phyloP scores from a whole-genome alignment of 2,113 vertebrate genomes.

The Bujurquina vittata region DNA sequence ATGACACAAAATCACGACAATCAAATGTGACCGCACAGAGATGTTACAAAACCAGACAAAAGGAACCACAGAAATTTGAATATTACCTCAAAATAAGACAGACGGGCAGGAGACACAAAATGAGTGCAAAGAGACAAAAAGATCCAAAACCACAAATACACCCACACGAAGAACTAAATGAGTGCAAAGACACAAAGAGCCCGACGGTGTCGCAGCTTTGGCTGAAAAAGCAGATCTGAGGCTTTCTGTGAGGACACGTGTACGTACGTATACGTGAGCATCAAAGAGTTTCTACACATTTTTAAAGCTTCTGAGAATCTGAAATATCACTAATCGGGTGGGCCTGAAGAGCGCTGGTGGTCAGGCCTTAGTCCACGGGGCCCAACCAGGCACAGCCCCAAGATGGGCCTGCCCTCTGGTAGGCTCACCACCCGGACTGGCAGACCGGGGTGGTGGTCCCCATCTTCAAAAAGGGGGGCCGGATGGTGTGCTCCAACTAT shows the following conservation, averaged over 20 bases:
- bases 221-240: background rate
- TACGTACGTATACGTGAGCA: no score
- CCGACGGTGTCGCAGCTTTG: background rate
- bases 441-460: no score
- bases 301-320: background rate
- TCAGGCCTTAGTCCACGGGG: no score
- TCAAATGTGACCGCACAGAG: background rate
- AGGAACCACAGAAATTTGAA: background rate
- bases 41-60: background rate
- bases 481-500: no score
- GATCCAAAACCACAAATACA: background rate
- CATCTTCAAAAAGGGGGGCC: no score
- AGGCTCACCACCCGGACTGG: no score
- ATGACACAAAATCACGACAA: background rate
- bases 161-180: background rate
- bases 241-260: background rate
- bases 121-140: background rate
- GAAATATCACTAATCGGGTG: background rate
- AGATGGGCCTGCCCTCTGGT: no score
- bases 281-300: background rate
- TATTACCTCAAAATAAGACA: no score
- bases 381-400: no score
- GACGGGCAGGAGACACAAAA: background rate
- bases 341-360: background rate
- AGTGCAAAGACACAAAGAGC: background rate